Percentiles rank a stretch among this genome's conserved stretches.
Conservation (phyloP, 2,888 invertebrate genomes). For the Heliconius erato region DNA sequence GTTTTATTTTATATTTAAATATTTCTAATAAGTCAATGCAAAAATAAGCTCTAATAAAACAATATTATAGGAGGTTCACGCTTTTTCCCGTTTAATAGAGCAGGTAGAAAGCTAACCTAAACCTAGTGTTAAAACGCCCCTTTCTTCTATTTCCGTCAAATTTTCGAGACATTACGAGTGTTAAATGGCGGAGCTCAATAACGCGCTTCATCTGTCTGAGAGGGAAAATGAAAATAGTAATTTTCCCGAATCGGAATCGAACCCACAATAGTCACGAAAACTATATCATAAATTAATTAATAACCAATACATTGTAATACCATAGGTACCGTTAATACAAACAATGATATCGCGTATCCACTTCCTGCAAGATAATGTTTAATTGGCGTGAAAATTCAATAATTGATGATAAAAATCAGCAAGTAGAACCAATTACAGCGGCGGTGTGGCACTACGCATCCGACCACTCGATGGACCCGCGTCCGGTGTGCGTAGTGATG, state of each 20-base stretch:
- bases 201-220: background rate
- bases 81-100: background rate
- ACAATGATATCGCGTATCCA: conserved; percentile 63
- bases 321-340: conserved; percentile 51
- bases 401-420: conserved; percentile 84
- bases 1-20: too few relatives aligned
- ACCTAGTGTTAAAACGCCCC: too few relatives aligned
- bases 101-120: too few relatives aligned
- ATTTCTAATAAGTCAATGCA: too few relatives aligned
- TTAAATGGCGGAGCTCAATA: background rate
- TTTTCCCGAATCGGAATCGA: background rate
- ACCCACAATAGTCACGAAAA: background rate
- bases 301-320: conserved; percentile 36
- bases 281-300: background rate
- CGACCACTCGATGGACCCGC: conserved; percentile 61
- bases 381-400: conserved; percentile 85
- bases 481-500: conserved; percentile 57
- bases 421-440: conserved; percentile 80
- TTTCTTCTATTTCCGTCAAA: too few relatives aligned
- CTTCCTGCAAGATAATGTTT: conserved; percentile 82
- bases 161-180: too few relatives aligned
- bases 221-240: background rate
- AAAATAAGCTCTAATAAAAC: background rate
- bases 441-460: conserved; percentile 73
- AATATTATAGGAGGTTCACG: background rate